Conservation (phyloP, 2,113 vertebrate species). For the Nyctereutes procyonoides region DNA sequence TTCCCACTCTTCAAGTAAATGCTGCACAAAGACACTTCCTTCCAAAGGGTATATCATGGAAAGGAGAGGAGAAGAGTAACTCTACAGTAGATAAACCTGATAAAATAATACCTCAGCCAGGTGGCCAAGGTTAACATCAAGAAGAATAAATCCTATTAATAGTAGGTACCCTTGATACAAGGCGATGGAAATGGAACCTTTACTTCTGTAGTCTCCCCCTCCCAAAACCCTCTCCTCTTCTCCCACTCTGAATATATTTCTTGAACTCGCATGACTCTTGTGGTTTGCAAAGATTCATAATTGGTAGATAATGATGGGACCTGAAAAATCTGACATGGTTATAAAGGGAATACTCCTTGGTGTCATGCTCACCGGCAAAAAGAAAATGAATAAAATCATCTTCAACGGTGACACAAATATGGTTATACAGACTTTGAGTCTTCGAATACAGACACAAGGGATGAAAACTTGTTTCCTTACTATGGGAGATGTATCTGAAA, state of each 20-base stretch:
- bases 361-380: not conserved
- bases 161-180: not conserved
- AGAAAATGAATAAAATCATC: not conserved
- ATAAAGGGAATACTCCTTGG: not conserved
- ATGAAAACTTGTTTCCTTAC: not conserved
- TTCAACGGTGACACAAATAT: not conserved
- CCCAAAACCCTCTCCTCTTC: not conserved
- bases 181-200: not conserved
- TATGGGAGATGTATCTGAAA: not conserved
- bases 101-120: not conserved
- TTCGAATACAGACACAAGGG: not conserved
- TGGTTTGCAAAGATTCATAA: not conserved
- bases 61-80: not conserved
- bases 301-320: not conserved
- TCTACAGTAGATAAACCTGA: not conserved
- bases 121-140: not conserved
- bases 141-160: not conserved
- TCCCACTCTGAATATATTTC: not conserved
- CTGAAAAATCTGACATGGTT: not conserved
- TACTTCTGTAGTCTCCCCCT: not conserved
- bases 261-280: not conserved
- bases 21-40: not conserved
- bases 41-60: not conserved
- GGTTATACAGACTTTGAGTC: not conserved
- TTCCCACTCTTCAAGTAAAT: not conserved